These are phyloP conservation scores for Cactoblastis cactorum DNA, from an alignment of 2,888 invertebrate species.

Conservation along the genomic window DNA sequence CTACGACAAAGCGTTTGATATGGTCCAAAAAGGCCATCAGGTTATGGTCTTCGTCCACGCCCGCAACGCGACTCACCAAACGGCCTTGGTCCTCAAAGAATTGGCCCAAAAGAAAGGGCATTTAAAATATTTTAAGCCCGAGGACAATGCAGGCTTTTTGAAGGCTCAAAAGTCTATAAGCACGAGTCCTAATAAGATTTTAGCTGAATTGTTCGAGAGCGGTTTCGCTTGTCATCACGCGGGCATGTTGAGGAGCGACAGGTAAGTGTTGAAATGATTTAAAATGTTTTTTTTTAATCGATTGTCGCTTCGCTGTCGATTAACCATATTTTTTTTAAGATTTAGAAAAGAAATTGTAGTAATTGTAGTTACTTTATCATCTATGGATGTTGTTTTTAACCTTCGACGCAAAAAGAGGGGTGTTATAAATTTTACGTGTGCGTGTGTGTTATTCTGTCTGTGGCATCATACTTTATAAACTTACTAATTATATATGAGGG, in stretches of 20 bases:
- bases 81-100: constrained; percentile 91
- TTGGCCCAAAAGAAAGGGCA: constrained; percentile 88
- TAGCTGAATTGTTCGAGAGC: constrained; percentile 89
- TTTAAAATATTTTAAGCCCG: constrained; percentile 83
- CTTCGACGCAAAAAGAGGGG: no score
- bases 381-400: no score
- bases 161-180: constrained; percentile 85
- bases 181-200: constrained; percentile 87
- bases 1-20: constrained; percentile 93
- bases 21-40: constrained; percentile 94
- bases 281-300: no score
- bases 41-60: constrained; percentile 99
- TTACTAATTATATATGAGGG: no score
- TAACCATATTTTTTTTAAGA: no score
- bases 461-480: no score
- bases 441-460: no score
- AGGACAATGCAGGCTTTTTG: constrained; percentile 80
- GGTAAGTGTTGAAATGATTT: constrained; percentile 60
- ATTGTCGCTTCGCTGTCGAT: no score
- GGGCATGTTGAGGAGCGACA: constrained; percentile 93
- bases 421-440: no score
- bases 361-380: no score
- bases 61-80: constrained; percentile 95
- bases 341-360: no score
- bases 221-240: constrained; percentile 99